Conservation (phyloP, 2,797 vertebrate species). For the Mormyrops boulengeri region DNA sequence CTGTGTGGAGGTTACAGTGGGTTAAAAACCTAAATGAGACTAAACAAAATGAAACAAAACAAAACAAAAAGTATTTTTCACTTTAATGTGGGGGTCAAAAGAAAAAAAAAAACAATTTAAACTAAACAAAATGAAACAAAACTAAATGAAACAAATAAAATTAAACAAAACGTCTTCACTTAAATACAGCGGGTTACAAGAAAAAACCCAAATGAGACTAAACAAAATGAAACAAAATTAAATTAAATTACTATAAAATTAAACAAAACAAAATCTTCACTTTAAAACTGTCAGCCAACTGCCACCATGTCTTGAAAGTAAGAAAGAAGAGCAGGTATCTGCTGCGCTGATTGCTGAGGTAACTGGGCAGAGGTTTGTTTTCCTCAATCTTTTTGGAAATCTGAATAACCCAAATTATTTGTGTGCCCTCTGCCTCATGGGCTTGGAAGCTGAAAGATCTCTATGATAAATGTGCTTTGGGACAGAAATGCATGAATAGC, state of each 20-base stretch:
- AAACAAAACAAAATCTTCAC: not conserved
- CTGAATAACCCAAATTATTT: not conserved
- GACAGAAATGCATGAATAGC: not conserved
- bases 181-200: not conserved
- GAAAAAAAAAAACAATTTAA: not conserved
- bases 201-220: not conserved
- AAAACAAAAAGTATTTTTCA: not conserved
- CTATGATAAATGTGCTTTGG: not conserved
- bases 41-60: not conserved
- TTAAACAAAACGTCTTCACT: not conserved
- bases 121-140: not conserved
- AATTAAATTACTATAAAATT: not conserved
- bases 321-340: not conserved
- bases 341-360: not conserved
- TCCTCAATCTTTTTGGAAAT: not conserved
- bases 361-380: not conserved
- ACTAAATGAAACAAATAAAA: not conserved
- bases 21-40: not conserved
- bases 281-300: not conserved
- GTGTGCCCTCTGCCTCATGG: not conserved
- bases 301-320: not conserved
- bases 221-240: not conserved
- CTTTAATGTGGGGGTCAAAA: not conserved
- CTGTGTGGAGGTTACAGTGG: constrained; percentile 42
- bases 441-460: not conserved